These are phyloP conservation scores for Hydropsyche betteni DNA, from an alignment of 2,888 invertebrate species.

Conservation along the genomic window DNA sequence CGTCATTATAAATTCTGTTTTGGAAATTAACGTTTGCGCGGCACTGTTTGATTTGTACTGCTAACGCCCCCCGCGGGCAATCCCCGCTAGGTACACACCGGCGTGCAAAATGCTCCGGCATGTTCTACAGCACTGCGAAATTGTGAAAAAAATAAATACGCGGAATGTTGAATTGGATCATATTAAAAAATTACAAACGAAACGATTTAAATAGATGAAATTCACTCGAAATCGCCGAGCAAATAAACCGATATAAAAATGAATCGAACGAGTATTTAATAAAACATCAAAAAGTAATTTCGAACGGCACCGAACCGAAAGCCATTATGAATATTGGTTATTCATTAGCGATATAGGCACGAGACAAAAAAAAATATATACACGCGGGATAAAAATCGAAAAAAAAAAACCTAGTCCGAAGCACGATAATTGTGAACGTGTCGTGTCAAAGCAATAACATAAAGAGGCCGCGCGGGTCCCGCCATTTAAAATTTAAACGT, in stretches of 20 bases:
- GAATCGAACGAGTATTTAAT: slow-evolving; percentile 13
- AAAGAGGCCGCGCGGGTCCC: slow-evolving; percentile 6
- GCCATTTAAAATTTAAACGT: slow-evolving; percentile 39
- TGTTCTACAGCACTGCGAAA: too few species aligned
- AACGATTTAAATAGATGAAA: too few species aligned
- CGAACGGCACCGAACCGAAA: neutral
- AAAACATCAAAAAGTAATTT: slow-evolving; percentile 25
- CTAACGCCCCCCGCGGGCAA: slow-evolving; percentile 28
- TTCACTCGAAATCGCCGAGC: neutral
- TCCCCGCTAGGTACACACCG: neutral
- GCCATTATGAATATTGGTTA: slow-evolving; percentile 35
- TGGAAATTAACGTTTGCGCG: slow-evolving; percentile 39
- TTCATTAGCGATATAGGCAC: slow-evolving; percentile 18
- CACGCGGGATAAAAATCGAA: too few species aligned
- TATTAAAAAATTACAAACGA: too few species aligned
- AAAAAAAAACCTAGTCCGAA: neutral
- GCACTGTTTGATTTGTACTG: slow-evolving; percentile 35
- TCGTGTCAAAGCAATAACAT: slow-evolving; percentile 17
- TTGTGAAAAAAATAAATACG: too few species aligned
- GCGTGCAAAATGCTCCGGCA: too few species aligned
- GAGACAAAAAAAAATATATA: neutral
- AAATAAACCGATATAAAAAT: neutral
- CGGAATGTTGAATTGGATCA: too few species aligned
- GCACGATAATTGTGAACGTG: neutral
- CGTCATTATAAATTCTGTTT: slow-evolving; percentile 45